A percentile compares a stretch with the other conserved stretches of the same genome.
Evolutionary conservation across 2,113 vertebrate species (phyloP).

Genomic region (Etia nguti): DNA sequence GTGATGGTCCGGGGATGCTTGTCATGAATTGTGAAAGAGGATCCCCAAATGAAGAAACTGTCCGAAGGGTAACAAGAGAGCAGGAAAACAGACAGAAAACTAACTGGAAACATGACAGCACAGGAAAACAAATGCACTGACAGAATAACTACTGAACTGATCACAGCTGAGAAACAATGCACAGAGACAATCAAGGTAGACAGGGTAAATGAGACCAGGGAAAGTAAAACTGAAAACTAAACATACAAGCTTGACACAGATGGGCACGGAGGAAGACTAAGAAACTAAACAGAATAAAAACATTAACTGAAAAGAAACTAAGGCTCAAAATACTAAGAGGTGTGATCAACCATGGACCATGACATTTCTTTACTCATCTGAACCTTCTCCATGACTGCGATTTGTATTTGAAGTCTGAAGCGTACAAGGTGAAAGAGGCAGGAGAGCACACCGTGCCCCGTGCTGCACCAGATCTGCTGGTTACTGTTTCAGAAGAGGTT

Average conservation of each 20-base stretch:
- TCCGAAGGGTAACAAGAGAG: not conserved
- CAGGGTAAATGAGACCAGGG: not conserved
- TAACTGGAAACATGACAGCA: not conserved
- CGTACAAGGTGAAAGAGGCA: not conserved
- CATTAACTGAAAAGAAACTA: not conserved
- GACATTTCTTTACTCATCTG: not conserved
- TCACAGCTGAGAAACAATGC: not conserved
- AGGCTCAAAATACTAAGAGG: not conserved
- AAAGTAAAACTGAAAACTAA: not conserved
- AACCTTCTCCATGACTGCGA: not conserved
- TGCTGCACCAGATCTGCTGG: not conserved
- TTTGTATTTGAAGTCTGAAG: not conserved
- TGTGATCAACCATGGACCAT: not conserved
- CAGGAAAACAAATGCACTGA: not conserved
- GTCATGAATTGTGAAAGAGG: not conserved
- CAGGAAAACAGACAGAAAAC: not conserved
- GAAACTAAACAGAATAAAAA: not conserved
- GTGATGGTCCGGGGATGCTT: fast-evolving
- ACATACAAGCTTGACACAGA: not conserved
- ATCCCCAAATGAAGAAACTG: not conserved
- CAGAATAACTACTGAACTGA: not conserved
- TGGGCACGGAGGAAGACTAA: not conserved
- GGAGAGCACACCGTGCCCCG: not conserved
- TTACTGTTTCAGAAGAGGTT: not conserved
- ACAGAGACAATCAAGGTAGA: not conserved